These are phyloP conservation scores for Hoplodrina ambigua DNA, from an alignment of 2,888 invertebrate species.

Conservation along the genomic window DNA sequence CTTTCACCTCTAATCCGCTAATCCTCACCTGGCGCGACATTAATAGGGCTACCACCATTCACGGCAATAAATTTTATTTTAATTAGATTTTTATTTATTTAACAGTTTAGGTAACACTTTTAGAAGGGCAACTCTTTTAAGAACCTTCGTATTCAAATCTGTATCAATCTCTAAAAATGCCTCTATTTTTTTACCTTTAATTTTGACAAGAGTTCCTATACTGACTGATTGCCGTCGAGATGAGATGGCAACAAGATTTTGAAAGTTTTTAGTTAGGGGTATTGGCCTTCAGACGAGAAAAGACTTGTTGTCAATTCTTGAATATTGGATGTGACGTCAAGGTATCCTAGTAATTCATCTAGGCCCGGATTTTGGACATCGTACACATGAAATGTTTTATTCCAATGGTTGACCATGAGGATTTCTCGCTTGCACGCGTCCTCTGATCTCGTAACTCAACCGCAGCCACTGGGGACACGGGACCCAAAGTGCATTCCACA, in stretches of 20 bases:
- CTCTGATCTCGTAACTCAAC: slow-evolving; percentile 43
- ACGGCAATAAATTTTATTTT: slow-evolving; percentile 14
- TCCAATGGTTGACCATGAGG: slow-evolving; percentile 16
- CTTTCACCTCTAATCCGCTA: slow-evolving; percentile 48
- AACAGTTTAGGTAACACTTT: neutral
- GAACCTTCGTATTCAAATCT: too few species aligned
- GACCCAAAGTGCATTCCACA: slow-evolving; percentile 52
- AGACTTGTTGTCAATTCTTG: neutral
- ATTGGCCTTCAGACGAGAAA: neutral
- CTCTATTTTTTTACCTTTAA: too few species aligned
- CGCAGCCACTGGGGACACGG: slow-evolving; percentile 35
- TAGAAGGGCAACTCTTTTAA: too few species aligned
- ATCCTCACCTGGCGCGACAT: slow-evolving; percentile 51
- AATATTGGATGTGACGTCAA: neutral
- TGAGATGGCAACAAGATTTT: too few species aligned
- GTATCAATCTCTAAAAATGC: too few species aligned
- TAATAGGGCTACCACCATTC: slow-evolving; percentile 36
- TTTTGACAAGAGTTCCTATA: too few species aligned
- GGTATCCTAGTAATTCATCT: slow-evolving; percentile 3
- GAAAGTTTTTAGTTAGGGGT: too few species aligned
- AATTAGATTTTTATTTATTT: neutral
- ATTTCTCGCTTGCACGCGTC: slow-evolving; percentile 37
- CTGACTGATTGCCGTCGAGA: too few species aligned
- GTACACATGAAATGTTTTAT: slow-evolving; percentile 28
- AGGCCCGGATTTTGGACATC: slow-evolving; percentile 11